Evolutionary conservation across 1,140 invertebrate species (phyloP), one percentile per base, ranked within the genome.

Genomic region (Bombus terrestris): DNA sequence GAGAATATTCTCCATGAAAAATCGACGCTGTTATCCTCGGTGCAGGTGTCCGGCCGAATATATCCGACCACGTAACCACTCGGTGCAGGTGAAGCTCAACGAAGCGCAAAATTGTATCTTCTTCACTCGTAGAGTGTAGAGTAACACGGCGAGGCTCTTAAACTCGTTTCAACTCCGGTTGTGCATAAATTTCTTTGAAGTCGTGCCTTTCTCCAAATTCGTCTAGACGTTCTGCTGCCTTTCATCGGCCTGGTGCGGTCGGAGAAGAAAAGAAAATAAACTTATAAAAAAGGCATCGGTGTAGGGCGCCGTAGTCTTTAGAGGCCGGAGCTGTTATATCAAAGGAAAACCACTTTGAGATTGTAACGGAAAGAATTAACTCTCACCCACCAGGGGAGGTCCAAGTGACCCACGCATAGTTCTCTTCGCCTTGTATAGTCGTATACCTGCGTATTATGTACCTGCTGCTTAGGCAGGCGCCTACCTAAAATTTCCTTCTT

Each of bases 91-190:
- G 91, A 90, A 92, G 83, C 57, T 88, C 90, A 89, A 71, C 90
- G 86, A 86, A 92, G 90, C 92, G 90, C 86, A 83, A 92, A 92
- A 93, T 93, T 90, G 86, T 87, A 91, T 86, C 88, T 88, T 90
- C 89, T 84, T 83, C 86, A 68, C 84, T 57, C 35, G 72, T 85
- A 83, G 57, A 85, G 87, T 62, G 83, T 85, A 83, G 57, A 85
- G 35, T 83, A 87, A 89, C 79, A 76, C 86, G 68, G 64, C 25
- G 39, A 15, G 37, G 80, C 79, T 79, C 81, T 89, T 85, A 87
- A 89, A 90, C 80, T 89, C 86, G 82, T 85, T 78, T 66, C 68
- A 79, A 81, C 81, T 75, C 57, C 35, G 78, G 53, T 73, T 72
- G 59, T 77, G 78, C 78, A 47, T 76, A 57, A 66, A 64, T 79